Evolutionary conservation across 2,113 vertebrate species (phyloP).

Genomic region (Arizona elegans): DNA sequence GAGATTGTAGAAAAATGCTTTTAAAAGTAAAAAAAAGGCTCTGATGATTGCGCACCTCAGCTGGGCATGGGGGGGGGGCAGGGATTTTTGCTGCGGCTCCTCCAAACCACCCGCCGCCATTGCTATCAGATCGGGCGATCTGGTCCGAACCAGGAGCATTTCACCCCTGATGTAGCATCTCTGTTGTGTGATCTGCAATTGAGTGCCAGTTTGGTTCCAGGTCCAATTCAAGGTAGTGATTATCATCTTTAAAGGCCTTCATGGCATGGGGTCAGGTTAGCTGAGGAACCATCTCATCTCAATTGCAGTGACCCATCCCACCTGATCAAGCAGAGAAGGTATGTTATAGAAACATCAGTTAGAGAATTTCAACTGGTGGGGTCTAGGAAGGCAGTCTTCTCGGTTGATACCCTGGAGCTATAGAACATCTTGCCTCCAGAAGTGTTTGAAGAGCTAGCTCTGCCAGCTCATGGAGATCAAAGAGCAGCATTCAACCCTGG

Average conservation of each 20-base stretch:
- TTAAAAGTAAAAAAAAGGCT: no score
- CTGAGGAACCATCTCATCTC: not conserved
- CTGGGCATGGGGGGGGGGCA: no score
- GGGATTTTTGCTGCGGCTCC: no score
- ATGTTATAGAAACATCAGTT: not conserved
- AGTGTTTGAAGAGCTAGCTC: not conserved
- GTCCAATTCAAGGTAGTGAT: not conserved
- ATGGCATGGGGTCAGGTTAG: not conserved
- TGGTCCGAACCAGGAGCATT: no score
- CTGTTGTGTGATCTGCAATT: not conserved
- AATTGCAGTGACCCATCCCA: not conserved
- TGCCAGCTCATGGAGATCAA: not conserved
- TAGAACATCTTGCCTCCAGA: not conserved
- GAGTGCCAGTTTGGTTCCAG: not conserved
- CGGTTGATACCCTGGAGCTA: not conserved
- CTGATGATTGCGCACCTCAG: no score
- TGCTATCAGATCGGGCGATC: no score
- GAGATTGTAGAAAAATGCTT: no score
- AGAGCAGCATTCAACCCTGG: not conserved
- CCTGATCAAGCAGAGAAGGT: not conserved
- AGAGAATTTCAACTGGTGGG: not conserved
- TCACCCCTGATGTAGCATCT: not conserved
- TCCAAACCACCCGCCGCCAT: no score
- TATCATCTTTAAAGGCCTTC: not conserved
- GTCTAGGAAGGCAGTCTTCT: not conserved